Percentiles rank a stretch among this genome's conserved stretches.
Conservation (phyloP, 1,140 invertebrate species). For the Whitmania pigra region DNA sequence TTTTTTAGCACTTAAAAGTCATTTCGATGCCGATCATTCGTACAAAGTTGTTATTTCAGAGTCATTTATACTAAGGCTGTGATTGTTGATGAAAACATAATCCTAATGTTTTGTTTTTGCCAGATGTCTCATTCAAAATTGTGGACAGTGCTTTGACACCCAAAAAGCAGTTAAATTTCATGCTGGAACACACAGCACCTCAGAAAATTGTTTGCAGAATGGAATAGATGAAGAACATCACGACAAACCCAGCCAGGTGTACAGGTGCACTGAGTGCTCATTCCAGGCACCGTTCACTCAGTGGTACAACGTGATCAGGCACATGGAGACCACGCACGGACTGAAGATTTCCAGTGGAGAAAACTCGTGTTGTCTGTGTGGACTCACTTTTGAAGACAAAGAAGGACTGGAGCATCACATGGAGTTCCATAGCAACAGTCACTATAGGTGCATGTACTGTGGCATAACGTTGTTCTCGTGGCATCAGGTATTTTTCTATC, state of each 20-base stretch:
- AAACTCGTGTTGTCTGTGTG: conserved; percentile 20
- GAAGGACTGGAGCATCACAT: conserved; percentile 22
- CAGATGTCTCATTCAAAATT: conserved; percentile 12
- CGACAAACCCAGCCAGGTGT: too few relatives aligned
- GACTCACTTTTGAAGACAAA: conserved; percentile 20
- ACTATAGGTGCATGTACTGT: conserved; percentile 24
- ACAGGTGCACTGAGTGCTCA: conserved; percentile 10
- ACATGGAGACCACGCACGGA: conserved; percentile 13
- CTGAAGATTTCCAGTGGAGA: conserved; percentile 13
- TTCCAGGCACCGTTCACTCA: conserved; percentile 16
- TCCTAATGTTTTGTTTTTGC: too few relatives aligned
- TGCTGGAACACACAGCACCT: not conserved
- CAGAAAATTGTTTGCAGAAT: not conserved
- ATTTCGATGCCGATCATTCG: not conserved
- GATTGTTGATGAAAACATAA: not conserved
- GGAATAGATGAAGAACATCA: not conserved
- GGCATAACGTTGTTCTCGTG: conserved; percentile 19
- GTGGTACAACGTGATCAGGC: conserved; percentile 23
- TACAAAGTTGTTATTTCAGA: not conserved
- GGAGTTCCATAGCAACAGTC: conserved; percentile 23
- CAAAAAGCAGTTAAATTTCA: conserved; percentile 18
- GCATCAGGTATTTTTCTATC: conserved; percentile 18
- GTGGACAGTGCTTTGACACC: conserved; percentile 25
- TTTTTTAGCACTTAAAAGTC: too few relatives aligned
- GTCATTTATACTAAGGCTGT: not conserved